These are phyloP conservation scores for Isotomurus palustris DNA, from an alignment of 2,888 invertebrate species.

Conservation along the genomic window DNA sequence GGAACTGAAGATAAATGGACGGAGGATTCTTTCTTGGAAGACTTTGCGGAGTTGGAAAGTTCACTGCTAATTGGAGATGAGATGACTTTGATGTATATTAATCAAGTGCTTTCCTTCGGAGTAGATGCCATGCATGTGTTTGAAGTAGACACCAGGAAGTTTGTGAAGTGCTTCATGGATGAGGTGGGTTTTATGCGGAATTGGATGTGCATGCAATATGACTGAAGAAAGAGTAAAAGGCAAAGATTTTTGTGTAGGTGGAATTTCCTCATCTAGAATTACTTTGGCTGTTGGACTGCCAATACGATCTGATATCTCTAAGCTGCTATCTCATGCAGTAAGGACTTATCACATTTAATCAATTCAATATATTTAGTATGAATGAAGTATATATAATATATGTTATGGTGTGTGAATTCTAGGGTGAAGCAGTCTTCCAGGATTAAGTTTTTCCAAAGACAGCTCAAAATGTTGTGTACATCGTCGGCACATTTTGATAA, in stretches of 20 bases:
- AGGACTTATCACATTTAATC: conserved; percentile 8
- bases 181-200: too few relatives aligned
- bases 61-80: conserved; percentile 15
- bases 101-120: conserved; percentile 19
- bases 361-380: too few relatives aligned
- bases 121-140: conserved; percentile 11
- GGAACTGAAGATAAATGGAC: conserved; percentile 10
- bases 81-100: conserved; percentile 9
- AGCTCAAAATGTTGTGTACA: conserved; percentile 31
- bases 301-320: conserved; percentile 26
- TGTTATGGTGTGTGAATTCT: not conserved
- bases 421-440: conserved; percentile 12
- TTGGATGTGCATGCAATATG: too few relatives aligned
- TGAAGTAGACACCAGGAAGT: conserved; percentile 11
- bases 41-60: conserved; percentile 16
- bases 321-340: conserved; percentile 35
- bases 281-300: conserved; percentile 31
- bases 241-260: conserved; percentile 19
- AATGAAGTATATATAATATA: too few relatives aligned
- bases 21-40: conserved; percentile 20
- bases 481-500: conserved; percentile 20
- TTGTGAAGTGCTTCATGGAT: conserved; percentile 17
- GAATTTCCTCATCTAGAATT: conserved; percentile 38
- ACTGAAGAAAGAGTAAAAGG: too few relatives aligned
- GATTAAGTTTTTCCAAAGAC: conserved; percentile 22